Base-by-base conservation (phyloP, 2,113 vertebrate species). In the Oreochromis aureus region DNA sequence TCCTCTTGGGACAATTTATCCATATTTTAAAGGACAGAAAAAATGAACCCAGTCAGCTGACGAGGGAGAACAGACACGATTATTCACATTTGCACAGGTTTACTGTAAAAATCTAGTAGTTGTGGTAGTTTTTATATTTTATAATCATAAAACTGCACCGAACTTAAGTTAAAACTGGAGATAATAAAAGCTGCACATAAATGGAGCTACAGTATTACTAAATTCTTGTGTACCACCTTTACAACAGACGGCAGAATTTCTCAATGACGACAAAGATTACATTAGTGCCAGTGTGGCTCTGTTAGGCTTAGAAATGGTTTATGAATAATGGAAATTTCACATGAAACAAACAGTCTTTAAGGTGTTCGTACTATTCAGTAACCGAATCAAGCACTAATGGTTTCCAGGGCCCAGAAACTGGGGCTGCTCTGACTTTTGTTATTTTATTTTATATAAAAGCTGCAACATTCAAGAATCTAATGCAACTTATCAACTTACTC, bases 1-100 rank as follows among this genome's bases (percentile, higher is more conserved):
- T 97, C 94, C 97, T 97, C 97, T 54, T 88, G 97, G 96, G 97
- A 98, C 94, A 97, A 96, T 97, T 97, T 97, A 97, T 97, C 96
- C 96, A 96, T 93, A 46, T 97, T 97, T 94, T 36, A 87, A 81
- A 88, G 19, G 54, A 88, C 59, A 85, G 71, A 51, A 51, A 76
- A 83, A 89, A 30, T 78, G 1, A n/a, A 32, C 16, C 6, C 10
- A 53, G 9, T 22, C 5, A 24, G 13, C n/a, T 73, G 13, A 39
- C 1, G 5, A 13, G 2, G 55, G 27, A 58, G 55, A 41, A 73
- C 32, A 19, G 27, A 73, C 16, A 36, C 27, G 16, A 61, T 24
- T 34, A 32, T 13, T 48, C 27, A 51, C 27, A 78, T 32, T 51
- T 51, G 27, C 16, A 32, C 27, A 51, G 46, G n/a, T 32, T 30